A percentile compares a stretch with the other conserved stretches of the same genome.
Evolutionary conservation across 2,113 vertebrate species (phyloP).

Genomic region (Glaucidium brasilianum): DNA sequence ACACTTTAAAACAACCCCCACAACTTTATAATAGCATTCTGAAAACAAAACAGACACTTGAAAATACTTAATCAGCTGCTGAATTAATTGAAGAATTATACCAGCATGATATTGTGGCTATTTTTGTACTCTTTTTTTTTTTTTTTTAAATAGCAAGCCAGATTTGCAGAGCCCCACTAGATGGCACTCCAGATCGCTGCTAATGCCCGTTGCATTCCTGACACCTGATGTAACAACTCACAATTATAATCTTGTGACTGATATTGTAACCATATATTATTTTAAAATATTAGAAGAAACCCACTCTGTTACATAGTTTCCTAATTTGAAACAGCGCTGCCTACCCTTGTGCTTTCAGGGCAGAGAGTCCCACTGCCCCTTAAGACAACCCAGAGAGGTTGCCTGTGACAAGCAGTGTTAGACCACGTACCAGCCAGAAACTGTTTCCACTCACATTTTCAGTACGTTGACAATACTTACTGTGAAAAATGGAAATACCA

Average conservation of each 20-base stretch:
- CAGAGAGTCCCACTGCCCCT: not conserved
- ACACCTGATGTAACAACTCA: not conserved
- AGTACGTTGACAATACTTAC: constrained; percentile 25
- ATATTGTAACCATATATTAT: not conserved
- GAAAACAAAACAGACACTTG: not conserved
- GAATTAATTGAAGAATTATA: not conserved
- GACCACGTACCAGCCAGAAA: not conserved
- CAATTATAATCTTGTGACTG: not conserved
- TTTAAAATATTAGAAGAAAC: not conserved
- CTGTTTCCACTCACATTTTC: not conserved
- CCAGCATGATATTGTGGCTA: not conserved
- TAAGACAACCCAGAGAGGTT: not conserved
- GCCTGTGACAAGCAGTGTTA: not conserved
- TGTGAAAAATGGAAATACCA: constrained; percentile 69
- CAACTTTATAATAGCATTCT: not conserved
- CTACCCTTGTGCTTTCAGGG: not conserved
- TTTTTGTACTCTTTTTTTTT: not conserved
- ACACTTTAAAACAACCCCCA: not conserved
- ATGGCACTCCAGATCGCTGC: constrained; percentile 31
- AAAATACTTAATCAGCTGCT: not conserved
- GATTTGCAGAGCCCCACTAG: constrained; percentile 36
- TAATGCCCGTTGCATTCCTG: not conserved
- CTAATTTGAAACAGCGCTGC: not conserved
- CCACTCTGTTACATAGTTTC: not conserved
- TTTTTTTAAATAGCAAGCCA: too few relatives aligned